Evolutionary conservation across 2,888 invertebrate species (phyloP).

Genomic region (Nephrotoma flavescens): DNA sequence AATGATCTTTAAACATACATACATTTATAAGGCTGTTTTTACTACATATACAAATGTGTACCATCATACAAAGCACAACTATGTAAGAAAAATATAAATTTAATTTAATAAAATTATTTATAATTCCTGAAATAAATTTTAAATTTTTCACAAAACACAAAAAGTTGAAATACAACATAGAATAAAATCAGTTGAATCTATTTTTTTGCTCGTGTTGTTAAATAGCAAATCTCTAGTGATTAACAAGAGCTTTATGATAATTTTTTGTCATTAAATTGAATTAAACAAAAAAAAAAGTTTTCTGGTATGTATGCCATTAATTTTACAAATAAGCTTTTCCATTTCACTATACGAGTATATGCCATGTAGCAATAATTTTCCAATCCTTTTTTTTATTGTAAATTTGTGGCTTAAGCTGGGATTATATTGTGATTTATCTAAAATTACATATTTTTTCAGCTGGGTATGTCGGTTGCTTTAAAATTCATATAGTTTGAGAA

Average conservation of each 20-base stretch:
- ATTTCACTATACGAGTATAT: neutral
- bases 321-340: neutral
- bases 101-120: neutral
- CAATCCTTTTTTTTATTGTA: neutral
- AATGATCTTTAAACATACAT: neutral
- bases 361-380: neutral
- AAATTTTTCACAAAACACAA: neutral
- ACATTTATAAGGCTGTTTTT: neutral
- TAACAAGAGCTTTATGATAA: neutral
- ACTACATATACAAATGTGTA: neutral
- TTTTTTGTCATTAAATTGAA: neutral
- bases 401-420: neutral
- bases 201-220: neutral
- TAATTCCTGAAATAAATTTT: neutral
- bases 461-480: neutral
- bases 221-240: neutral
- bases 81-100: neutral
- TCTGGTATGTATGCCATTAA: neutral
- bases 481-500: neutral
- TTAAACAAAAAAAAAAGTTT: neutral
- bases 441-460: neutral
- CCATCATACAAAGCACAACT: neutral
- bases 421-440: neutral
- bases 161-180: neutral
- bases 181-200: neutral